Evolutionary conservation across 2,888 invertebrate species (phyloP).

Genomic region (Drosophila quinaria): DNA sequence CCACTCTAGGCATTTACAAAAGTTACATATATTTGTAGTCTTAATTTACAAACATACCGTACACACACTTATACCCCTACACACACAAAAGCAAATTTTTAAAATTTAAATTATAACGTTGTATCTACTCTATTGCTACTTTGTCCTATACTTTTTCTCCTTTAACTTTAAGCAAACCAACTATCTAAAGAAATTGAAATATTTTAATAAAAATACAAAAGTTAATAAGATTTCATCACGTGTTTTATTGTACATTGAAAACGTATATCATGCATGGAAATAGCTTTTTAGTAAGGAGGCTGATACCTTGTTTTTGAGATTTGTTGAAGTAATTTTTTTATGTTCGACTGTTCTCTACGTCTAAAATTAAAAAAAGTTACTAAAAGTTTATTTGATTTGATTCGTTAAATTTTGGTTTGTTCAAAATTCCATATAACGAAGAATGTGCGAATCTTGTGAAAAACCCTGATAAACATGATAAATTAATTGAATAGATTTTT

Average conservation of each 20-base stretch:
- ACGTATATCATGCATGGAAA: too few relatives aligned
- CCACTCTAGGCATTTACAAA: constrained; percentile 30
- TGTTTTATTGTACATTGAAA: background rate
- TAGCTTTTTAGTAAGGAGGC: too few relatives aligned
- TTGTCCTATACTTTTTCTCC: constrained; percentile 41
- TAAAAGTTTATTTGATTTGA: too few relatives aligned
- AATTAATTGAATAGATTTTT: too few relatives aligned
- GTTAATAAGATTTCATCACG: background rate
- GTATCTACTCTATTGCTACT: constrained; percentile 50
- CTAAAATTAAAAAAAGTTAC: too few relatives aligned
- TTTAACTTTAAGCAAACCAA: constrained; percentile 58
- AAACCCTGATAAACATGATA: too few relatives aligned
- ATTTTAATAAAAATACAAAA: constrained; percentile 58
- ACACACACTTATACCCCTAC: constrained; percentile 9
- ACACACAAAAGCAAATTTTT: constrained; percentile 34
- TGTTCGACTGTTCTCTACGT: too few relatives aligned
- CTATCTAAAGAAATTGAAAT: constrained; percentile 31
- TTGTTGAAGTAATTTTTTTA: too few relatives aligned
- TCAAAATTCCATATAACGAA: too few relatives aligned
- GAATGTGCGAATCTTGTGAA: too few relatives aligned
- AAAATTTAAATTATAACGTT: constrained; percentile 53
- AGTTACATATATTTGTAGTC: constrained; percentile 58
- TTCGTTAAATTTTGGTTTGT: too few relatives aligned
- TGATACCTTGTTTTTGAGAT: too few relatives aligned
- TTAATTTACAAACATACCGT: constrained; percentile 48